phyloP scores from a whole-genome alignment of 2,888 invertebrate species.

The Sinodicranocentrus sp. region DNA sequence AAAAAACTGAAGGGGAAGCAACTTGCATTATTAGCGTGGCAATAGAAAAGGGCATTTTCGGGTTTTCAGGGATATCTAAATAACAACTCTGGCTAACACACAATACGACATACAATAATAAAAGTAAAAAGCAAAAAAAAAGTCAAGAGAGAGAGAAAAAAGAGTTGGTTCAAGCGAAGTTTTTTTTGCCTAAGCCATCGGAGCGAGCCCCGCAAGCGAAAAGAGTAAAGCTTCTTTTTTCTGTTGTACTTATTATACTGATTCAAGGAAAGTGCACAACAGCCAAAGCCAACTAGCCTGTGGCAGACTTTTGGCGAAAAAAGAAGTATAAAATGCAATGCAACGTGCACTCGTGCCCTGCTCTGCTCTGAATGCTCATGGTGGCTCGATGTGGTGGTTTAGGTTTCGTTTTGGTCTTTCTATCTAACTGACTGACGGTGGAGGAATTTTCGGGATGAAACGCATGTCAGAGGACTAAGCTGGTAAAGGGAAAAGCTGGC shows the following conservation, averaged over 20 bases:
- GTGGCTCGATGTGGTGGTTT: slow-evolving; percentile 33
- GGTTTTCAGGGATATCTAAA: slow-evolving; percentile 27
- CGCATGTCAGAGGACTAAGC: slow-evolving; percentile 65
- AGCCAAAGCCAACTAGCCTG: slow-evolving; percentile 42
- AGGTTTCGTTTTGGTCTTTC: slow-evolving; percentile 38
- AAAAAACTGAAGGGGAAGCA: neutral
- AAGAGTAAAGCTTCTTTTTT: slow-evolving; percentile 18
- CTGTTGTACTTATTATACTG: slow-evolving; percentile 7
- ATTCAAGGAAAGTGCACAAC: slow-evolving; percentile 48
- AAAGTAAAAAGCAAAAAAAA: slow-evolving; percentile 6
- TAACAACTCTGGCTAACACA: neutral
- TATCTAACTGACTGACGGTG: slow-evolving; percentile 16
- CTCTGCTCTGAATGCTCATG: neutral
- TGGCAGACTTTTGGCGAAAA: slow-evolving; percentile 51
- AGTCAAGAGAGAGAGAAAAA: neutral
- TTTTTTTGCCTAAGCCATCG: too few relatives aligned
- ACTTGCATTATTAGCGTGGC: slow-evolving; percentile 3
- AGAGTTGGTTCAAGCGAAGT: neutral
- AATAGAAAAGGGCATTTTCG: slow-evolving; percentile 17
- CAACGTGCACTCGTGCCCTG: slow-evolving; percentile 27
- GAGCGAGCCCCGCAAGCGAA: slow-evolving; percentile 31
- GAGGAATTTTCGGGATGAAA: slow-evolving; percentile 64
- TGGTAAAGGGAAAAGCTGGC: slow-evolving; percentile 24
- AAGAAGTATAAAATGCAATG: slow-evolving; percentile 21
- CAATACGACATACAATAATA: neutral